Conservation (phyloP, 2,888 invertebrate genomes). For the Steinernema hermaphroditum region DNA sequence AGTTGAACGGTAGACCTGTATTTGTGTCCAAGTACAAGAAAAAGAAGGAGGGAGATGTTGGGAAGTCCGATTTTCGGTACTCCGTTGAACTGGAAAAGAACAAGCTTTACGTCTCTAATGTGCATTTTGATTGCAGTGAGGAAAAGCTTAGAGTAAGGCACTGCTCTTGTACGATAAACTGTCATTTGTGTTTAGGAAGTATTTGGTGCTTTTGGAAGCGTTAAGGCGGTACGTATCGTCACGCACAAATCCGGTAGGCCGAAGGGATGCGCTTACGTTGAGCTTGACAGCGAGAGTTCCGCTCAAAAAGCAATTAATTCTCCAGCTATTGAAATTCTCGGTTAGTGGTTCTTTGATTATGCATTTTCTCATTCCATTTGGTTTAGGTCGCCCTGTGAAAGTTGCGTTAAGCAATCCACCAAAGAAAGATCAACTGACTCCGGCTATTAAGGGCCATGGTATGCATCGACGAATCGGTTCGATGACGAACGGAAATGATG, state of each 20-base stretch:
- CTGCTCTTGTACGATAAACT: too few species aligned
- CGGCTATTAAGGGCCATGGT: neutral
- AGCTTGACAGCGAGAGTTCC: slow-evolving; percentile 75
- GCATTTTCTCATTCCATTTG: neutral
- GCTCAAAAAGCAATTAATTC: slow-evolving; percentile 55
- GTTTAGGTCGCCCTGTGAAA: slow-evolving; percentile 20
- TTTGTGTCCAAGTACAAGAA: slow-evolving; percentile 76
- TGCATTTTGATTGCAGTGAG: slow-evolving; percentile 77
- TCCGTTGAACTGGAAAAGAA: slow-evolving; percentile 78
- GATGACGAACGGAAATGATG: neutral
- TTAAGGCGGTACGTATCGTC: slow-evolving; percentile 76
- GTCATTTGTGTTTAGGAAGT: slow-evolving; percentile 49
- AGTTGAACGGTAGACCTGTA: slow-evolving; percentile 76
- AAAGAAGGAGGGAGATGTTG: slow-evolving; percentile 38
- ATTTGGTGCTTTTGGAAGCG: slow-evolving; percentile 56
- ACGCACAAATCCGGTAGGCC: slow-evolving; percentile 82
- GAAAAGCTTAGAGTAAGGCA: slow-evolving; percentile 75
- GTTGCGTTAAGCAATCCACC: slow-evolving; percentile 20
- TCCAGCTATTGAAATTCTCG: slow-evolving; percentile 18
- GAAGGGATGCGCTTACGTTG: slow-evolving; percentile 84
- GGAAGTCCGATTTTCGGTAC: slow-evolving; percentile 75
- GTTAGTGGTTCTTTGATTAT: neutral
- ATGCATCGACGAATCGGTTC: slow-evolving; percentile 12
- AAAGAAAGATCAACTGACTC: neutral
- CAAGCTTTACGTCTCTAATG: slow-evolving; percentile 84